Evolutionary conservation across 2,888 invertebrate genomes (phyloP).

Genomic region (Trachelus stipa): DNA sequence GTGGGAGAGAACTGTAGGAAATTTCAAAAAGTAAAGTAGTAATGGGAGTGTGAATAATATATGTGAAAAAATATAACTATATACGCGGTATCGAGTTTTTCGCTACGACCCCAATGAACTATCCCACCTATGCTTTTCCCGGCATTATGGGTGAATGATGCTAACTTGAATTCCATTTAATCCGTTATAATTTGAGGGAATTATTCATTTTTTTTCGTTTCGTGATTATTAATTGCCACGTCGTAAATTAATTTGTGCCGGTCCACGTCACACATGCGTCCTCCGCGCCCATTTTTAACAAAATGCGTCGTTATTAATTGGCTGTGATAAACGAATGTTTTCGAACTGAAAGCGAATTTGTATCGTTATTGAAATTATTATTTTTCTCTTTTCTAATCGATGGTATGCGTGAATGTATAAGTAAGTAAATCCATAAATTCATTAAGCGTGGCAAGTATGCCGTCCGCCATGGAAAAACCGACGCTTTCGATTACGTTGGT

Average conservation of each 20-base stretch:
- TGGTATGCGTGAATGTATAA: background rate
- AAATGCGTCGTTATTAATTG: background rate
- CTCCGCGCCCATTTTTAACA: background rate
- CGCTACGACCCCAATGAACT: background rate
- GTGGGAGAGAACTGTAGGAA: background rate
- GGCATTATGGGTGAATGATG: background rate
- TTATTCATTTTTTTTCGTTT: background rate
- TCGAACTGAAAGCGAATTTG: background rate
- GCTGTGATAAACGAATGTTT: background rate
- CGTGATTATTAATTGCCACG: background rate
- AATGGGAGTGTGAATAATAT: background rate
- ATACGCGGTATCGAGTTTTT: background rate
- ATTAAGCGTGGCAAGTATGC: background rate
- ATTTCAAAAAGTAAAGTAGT: background rate
- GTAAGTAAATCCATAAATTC: background rate
- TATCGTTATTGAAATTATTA: background rate
- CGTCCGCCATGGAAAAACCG: background rate
- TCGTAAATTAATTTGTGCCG: background rate
- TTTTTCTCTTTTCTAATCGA: background rate
- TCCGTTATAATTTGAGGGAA: background rate
- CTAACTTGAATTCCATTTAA: background rate
- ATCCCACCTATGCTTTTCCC: background rate
- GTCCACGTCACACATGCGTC: background rate
- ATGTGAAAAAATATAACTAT: background rate
- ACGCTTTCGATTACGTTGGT: background rate